Percentiles rank a stretch among this genome's conserved stretches.
Evolutionary conservation across 2,113 vertebrate species (phyloP).

Genomic region (Oncorhynchus tshawytscha): DNA sequence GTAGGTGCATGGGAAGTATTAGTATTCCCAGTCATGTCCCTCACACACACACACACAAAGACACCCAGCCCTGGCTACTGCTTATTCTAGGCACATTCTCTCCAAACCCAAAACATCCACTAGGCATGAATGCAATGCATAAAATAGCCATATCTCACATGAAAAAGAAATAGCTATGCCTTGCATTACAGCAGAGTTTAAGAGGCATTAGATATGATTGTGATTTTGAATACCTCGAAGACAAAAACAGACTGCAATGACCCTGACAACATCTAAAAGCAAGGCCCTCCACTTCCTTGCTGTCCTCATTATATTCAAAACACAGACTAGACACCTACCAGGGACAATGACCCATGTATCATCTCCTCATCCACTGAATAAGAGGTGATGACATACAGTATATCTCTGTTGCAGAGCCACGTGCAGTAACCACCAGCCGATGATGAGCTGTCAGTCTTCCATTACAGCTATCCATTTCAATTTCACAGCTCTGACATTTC

Average conservation of each 20-base stretch:
- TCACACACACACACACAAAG: constrained; percentile 36
- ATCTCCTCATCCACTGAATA: constrained; percentile 40
- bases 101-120: constrained; percentile 60
- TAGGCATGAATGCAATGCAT: constrained; percentile 64
- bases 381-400: constrained; percentile 34
- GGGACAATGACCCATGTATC: constrained; percentile 37
- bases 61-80: constrained; percentile 30
- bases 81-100: constrained; percentile 72
- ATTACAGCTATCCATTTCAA: constrained; percentile 21
- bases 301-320: constrained; percentile 29
- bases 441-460: constrained; percentile 12
- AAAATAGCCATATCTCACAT: constrained; percentile 49
- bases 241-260: constrained; percentile 40
- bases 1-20: constrained; percentile 38
- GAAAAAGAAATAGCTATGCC: constrained; percentile 50
- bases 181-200: constrained; percentile 32
- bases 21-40: constrained; percentile 75
- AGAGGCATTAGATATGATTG: constrained; percentile 30
- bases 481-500: constrained; percentile 1
- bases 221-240: too few relatives aligned
- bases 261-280: constrained; percentile 40
- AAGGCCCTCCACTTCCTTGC: constrained; percentile 33
- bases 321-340: constrained; percentile 20
- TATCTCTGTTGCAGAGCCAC: constrained; percentile 9
- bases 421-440: constrained; percentile 29